A percentile compares a stretch with the other conserved stretches of the same genome.
Conservation (phyloP, 2,113 vertebrate genomes). For the Clarias magur region DNA sequence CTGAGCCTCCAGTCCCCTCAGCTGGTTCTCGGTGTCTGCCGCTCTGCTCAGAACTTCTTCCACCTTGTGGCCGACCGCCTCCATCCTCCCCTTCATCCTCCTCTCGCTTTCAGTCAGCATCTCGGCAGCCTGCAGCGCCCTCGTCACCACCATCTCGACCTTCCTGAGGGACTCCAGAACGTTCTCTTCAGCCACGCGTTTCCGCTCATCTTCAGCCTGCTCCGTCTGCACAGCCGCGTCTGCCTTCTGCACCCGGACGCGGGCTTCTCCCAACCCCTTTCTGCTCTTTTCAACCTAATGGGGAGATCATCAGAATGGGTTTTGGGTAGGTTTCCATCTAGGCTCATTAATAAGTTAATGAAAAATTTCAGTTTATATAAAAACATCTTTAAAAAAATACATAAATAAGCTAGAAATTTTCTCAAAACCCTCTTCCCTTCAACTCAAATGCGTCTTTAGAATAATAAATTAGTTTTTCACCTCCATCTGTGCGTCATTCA, state of each 20-base stretch:
- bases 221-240: slow-evolving; percentile 63
- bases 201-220: slow-evolving; percentile 37
- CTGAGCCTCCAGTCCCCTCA: slow-evolving; percentile 55
- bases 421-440: too few species aligned
- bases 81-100: slow-evolving; percentile 65
- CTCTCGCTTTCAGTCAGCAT: slow-evolving; percentile 64
- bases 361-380: neutral
- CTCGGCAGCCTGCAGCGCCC: slow-evolving; percentile 59
- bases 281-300: slow-evolving; percentile 44
- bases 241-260: slow-evolving; percentile 40
- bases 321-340: neutral
- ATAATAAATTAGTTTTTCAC: neutral
- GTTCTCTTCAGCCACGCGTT: slow-evolving; percentile 44
- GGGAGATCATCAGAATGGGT: neutral
- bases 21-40: slow-evolving; percentile 54
- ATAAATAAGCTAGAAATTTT: too few species aligned
- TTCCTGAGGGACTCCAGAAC: slow-evolving; percentile 62
- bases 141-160: slow-evolving; percentile 65
- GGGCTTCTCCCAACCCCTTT: slow-evolving; percentile 49
- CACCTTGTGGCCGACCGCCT: slow-evolving; percentile 63
- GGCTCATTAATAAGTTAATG: neutral
- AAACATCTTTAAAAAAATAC: neutral
- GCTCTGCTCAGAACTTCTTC: slow-evolving; percentile 62
- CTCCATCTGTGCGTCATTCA: slow-evolving; percentile 56
- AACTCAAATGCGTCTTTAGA: too few species aligned